Conservation (phyloP, 2,113 vertebrate species). For the Psittacus erithacus region DNA sequence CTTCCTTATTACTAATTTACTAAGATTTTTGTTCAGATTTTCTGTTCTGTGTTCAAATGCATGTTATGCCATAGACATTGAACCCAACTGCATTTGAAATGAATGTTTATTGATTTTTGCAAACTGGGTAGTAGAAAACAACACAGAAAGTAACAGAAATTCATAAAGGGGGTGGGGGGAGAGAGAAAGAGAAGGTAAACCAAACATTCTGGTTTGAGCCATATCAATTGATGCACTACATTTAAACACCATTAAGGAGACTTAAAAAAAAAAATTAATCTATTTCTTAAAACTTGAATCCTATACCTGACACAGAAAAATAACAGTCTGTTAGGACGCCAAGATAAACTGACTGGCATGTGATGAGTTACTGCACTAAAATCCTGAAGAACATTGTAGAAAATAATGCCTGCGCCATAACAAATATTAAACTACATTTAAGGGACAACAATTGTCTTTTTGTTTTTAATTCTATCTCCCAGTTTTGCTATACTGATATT, state of each 20-base stretch:
- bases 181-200: background rate
- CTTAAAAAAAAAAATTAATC: background rate
- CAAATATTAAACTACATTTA: background rate
- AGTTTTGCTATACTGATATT: background rate
- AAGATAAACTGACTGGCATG: background rate
- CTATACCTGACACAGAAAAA: background rate
- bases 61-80: background rate
- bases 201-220: background rate
- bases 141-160: background rate
- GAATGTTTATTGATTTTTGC: background rate
- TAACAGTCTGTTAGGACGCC: background rate
- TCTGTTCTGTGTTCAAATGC: background rate
- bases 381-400: background rate
- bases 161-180: background rate
- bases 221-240: background rate
- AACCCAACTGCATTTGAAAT: background rate
- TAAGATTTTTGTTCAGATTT: constrained; percentile 62
- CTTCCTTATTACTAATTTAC: constrained; percentile 60
- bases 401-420: background rate
- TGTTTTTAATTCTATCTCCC: background rate
- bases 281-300: background rate
- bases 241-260: background rate
- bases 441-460: background rate
- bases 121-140: background rate
- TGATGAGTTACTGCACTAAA: background rate